Conservation (phyloP, 2,888 invertebrate species). For the Malacosoma neustria region DNA sequence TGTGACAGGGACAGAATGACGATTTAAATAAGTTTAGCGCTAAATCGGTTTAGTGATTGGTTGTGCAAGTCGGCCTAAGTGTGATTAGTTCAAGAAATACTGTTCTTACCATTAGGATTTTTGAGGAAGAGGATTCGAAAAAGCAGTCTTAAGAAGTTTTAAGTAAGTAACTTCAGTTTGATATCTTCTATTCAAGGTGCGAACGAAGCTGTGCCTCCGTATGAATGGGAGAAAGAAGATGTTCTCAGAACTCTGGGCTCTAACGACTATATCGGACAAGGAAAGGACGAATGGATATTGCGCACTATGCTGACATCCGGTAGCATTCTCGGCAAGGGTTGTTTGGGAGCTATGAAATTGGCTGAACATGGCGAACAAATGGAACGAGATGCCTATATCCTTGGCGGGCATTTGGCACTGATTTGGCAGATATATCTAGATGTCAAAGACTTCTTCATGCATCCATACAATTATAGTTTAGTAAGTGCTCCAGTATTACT, state of each 20-base stretch:
- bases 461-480: constrained; percentile 53
- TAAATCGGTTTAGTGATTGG: no score
- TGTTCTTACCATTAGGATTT: no score
- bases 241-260: constrained; percentile 51
- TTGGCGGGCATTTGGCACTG: constrained; percentile 56
- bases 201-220: constrained; percentile 25
- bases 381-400: constrained; percentile 48
- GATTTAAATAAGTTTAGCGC: no score
- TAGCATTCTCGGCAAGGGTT: constrained; percentile 59
- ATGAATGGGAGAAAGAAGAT: constrained; percentile 56
- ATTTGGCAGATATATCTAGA: constrained; percentile 63
- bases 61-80: no score
- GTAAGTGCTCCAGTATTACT: constrained; percentile 52
- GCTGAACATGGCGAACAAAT: constrained; percentile 33
- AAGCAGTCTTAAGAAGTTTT: background rate
- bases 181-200: constrained; percentile 22
- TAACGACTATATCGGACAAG: constrained; percentile 49
- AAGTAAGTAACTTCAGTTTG: background rate
- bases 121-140: no score
- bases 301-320: constrained; percentile 57
- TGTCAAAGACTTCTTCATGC: constrained; percentile 57
- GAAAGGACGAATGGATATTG: constrained; percentile 53
- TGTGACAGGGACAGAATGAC: no score
- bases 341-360: constrained; percentile 59
- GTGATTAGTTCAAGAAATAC: no score